A percentile compares a stretch with the other conserved stretches of the same genome.
These are phyloP conservation scores for Tadarida brasiliensis DNA, from an alignment of 2,797 vertebrate species.

Conservation along the genomic window DNA sequence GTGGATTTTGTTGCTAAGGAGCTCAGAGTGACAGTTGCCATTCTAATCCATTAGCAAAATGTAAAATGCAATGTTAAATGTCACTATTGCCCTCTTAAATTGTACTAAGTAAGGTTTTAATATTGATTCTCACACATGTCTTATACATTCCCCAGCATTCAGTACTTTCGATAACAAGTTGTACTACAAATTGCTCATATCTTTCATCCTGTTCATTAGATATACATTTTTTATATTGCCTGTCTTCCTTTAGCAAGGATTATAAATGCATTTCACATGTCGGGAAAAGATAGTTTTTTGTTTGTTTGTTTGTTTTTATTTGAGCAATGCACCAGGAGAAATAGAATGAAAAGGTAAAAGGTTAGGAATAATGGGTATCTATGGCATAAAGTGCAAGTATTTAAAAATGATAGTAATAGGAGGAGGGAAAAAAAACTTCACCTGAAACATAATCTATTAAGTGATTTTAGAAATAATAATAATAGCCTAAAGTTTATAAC, in stretches of 20 bases:
- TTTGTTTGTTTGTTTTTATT: not conserved
- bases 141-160: not conserved
- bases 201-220: constrained; percentile 62
- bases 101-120: constrained; percentile 68
- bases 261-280: constrained; percentile 63
- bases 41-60: constrained; percentile 70
- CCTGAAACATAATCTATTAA: not conserved
- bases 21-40: constrained; percentile 51
- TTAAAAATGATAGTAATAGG: not conserved
- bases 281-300: constrained; percentile 24
- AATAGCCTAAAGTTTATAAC: not conserved
- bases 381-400: not conserved
- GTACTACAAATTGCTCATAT: constrained; percentile 69
- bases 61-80: constrained; percentile 40
- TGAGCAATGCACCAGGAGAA: not conserved
- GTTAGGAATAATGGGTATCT: not conserved
- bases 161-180: not conserved
- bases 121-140: constrained; percentile 45
- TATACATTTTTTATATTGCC: not conserved
- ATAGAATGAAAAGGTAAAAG: constrained; percentile 41
- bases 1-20: constrained; percentile 57
- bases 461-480: not conserved
- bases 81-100: constrained; percentile 42
- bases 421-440: not conserved
- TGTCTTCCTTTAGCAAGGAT: constrained; percentile 39